Evolutionary conservation across 2,888 invertebrate species (phyloP).

Genomic region (Tipula helvola): DNA sequence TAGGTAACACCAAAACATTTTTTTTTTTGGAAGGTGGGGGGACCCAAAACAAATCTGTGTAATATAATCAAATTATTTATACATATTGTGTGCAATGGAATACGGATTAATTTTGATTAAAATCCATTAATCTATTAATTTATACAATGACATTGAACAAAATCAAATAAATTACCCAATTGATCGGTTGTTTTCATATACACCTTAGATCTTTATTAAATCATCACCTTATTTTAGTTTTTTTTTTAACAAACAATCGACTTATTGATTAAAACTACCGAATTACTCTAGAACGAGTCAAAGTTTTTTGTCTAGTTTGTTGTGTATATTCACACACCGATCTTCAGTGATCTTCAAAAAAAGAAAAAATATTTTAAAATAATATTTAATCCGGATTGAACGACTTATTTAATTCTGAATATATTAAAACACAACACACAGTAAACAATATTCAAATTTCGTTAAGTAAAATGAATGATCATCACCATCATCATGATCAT

Average conservation of each 20-base stretch:
- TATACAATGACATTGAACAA: background rate
- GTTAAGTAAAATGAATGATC: constrained; percentile 4
- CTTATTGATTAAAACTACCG: constrained; percentile 4
- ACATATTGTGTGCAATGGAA: background rate
- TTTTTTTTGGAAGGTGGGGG: background rate
- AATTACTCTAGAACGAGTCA: background rate
- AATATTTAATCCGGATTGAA: constrained; percentile 4
- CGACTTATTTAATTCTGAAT: background rate
- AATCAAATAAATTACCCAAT: background rate
- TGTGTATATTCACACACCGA: background rate
- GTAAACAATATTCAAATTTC: background rate
- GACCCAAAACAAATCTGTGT: background rate
- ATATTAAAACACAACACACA: background rate
- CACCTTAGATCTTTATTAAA: background rate
- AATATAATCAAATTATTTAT: background rate
- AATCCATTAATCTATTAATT: background rate
- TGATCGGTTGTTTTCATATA: background rate
- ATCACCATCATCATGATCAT: background rate
- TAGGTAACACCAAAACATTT: background rate
- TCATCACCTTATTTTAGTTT: background rate
- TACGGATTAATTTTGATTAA: background rate
- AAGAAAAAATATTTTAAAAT: background rate
- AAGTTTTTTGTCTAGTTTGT: background rate
- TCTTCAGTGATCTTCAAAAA: background rate
- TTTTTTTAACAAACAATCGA: background rate